phyloP scores from a whole-genome alignment of 2,797 vertebrate species.

The Syngnathus acus region DNA sequence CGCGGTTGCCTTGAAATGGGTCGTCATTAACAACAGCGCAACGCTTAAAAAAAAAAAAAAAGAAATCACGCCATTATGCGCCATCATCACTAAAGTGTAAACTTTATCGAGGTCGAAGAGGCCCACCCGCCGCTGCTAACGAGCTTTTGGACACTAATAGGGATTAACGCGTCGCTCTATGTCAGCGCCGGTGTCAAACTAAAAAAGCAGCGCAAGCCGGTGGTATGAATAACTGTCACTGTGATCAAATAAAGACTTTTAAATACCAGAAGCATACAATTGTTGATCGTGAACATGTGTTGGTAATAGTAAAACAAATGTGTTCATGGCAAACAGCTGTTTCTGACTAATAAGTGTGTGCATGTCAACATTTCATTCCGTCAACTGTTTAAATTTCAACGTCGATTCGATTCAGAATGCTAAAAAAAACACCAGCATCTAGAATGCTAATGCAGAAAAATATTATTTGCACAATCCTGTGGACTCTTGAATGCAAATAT shows the following conservation, averaged over 20 bases:
- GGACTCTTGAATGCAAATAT: neutral
- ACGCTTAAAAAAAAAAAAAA: neutral
- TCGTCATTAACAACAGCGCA: conserved; percentile 43
- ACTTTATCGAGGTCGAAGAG: conserved; percentile 24
- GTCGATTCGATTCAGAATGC: no score
- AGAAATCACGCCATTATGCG: neutral
- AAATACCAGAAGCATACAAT: neutral
- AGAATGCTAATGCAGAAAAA: no score
- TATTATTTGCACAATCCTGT: no score
- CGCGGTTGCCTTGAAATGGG: conserved; percentile 45
- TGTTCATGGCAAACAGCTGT: no score
- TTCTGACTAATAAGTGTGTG: no score
- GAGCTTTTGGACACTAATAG: conserved; percentile 45
- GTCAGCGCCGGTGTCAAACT: neutral
- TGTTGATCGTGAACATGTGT: neutral
- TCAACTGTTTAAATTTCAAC: no score
- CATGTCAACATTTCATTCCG: no score
- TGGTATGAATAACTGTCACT: neutral
- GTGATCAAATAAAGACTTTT: neutral
- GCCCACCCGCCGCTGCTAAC: conserved; percentile 20
- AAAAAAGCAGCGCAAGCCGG: neutral
- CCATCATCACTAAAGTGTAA: neutral
- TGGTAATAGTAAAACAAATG: no score
- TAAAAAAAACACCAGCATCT: no score
- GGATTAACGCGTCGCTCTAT: neutral